Conservation (phyloP, 2,888 invertebrate genomes). For the Sarcophaga subvicina region DNA sequence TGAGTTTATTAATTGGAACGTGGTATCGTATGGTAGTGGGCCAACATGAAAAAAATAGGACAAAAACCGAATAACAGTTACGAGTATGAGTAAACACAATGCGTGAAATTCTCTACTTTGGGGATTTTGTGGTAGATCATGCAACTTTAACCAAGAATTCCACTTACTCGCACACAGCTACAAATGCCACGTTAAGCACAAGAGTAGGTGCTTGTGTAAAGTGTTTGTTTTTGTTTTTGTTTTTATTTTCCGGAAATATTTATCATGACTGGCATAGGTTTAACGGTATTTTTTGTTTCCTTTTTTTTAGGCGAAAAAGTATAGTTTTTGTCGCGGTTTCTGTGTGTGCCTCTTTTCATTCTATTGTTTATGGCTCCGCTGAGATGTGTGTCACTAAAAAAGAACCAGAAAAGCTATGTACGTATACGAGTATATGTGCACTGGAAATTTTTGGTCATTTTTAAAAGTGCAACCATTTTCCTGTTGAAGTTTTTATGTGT, state of each 20-base stretch:
- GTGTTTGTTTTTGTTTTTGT: neutral
- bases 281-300: constrained; percentile 11
- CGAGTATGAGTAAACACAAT: constrained; percentile 13
- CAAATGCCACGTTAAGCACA: constrained; percentile 12
- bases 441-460: constrained; percentile 53
- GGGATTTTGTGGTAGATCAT: constrained; percentile 46
- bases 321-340: constrained; percentile 30
- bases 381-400: constrained; percentile 50
- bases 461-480: constrained; percentile 43
- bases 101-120: constrained; percentile 52
- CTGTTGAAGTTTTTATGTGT: constrained; percentile 7
- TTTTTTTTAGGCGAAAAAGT: neutral
- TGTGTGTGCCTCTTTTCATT: constrained; percentile 44
- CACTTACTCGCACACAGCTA: neutral
- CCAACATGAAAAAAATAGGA: neutral
- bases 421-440: neutral
- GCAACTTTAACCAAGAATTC: constrained; percentile 39
- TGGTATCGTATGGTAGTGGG: neutral
- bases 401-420: neutral
- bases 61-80: neutral
- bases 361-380: constrained; percentile 66
- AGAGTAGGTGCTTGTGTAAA: neutral
- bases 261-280: constrained; percentile 49
- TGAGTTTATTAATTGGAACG: neutral
- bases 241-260: constrained; percentile 54